Base-by-base conservation (phyloP, 2,888 invertebrate genomes). In the Platycheirus albimanus region DNA sequence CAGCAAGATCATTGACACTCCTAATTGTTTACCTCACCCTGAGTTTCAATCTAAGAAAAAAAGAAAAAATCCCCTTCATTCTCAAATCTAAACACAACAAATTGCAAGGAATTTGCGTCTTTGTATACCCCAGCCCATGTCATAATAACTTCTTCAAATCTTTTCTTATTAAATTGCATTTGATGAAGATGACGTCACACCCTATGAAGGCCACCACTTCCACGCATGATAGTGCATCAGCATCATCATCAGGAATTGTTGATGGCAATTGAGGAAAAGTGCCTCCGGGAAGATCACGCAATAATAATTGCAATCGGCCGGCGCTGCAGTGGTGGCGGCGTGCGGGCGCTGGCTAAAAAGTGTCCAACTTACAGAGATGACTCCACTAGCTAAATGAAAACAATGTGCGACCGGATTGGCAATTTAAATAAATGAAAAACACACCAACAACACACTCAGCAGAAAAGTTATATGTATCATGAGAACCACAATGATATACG, bases 361-460 rank as follows among this genome's bases (percentile, higher is more conserved):
- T 56, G 19, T 56, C 41, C 67, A 54, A 66, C 52, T 63, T 52
- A 11, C 33, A 66, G 58, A 66, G 58, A 66, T 64, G 54, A 33
- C 38, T 56, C 20, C 15, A 20, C 30, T 28, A 24, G 24, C 43
- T 67, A 49, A 74, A 66, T 56, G 33, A 51, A 56, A 76, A 54
- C 76, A 76, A 63, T 76, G 41, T 76, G 70, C 64, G 70, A 71
- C 71, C 33, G 71, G 58, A 77, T 70, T 70, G 64, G 15, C 64
- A 77, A 77, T 77, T 77, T 70, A 77, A 77, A 64, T 51, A 77
- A 77, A 77, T 77, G 70, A 77, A 71, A 49, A 71, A 43, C 33
- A 51, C 63, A 70, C 49, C 24, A 51, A 51, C 51, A 51, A n/a
- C n/a, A 54, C 56, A 70, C 36, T 30, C n/a, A 6, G 33, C n/a